phyloP scores from a whole-genome alignment of 2,113 vertebrate species.

The Leptosomus discolor region DNA sequence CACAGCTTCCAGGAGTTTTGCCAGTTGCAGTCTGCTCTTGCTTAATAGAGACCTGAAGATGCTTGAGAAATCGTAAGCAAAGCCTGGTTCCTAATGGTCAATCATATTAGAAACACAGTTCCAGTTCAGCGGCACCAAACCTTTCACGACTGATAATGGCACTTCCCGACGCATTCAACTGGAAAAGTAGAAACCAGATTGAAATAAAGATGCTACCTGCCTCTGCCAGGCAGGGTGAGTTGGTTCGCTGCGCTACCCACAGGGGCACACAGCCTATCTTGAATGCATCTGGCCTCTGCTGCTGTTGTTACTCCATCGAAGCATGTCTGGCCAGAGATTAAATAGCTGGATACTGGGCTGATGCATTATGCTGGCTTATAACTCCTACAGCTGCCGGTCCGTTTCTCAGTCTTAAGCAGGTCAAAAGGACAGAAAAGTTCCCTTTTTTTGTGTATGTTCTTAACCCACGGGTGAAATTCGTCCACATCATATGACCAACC shows the following conservation, averaged over 20 bases:
- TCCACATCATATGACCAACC: neutral
- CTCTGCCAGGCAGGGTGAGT: neutral
- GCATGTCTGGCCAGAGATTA: neutral
- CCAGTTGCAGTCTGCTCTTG: neutral
- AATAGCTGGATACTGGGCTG: neutral
- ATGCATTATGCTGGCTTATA: neutral
- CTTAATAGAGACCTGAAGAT: neutral
- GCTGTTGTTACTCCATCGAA: neutral
- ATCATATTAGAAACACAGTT: conserved; percentile 1
- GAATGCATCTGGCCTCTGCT: neutral
- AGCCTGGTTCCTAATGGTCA: neutral
- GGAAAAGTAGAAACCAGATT: conserved; percentile 28
- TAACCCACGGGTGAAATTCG: neutral
- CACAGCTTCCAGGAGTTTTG: neutral
- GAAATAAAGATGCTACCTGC: conserved; percentile 21
- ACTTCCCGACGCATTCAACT: neutral
- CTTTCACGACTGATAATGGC: neutral
- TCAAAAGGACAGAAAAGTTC: neutral
- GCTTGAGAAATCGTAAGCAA: neutral
- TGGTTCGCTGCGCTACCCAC: neutral
- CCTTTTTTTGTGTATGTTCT: neutral
- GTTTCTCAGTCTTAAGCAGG: neutral
- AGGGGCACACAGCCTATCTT: neutral
- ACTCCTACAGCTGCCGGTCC: neutral
- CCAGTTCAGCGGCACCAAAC: neutral